phyloP scores from a whole-genome alignment of 2,113 vertebrate species.

The Eulemur rufifrons region DNA sequence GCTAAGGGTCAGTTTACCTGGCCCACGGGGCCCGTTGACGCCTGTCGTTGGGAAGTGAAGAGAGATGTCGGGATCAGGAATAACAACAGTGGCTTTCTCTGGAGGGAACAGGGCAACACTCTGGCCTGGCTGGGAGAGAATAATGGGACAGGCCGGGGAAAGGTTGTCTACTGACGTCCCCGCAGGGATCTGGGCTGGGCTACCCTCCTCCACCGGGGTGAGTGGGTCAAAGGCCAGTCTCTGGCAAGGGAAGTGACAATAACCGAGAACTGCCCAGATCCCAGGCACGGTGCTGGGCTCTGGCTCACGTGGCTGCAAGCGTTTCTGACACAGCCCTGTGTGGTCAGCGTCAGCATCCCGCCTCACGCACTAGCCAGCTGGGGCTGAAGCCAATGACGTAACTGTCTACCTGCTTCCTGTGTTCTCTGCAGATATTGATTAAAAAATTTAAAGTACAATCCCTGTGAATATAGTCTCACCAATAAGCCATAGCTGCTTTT shows the following conservation, averaged over 20 bases:
- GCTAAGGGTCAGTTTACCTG: not conserved
- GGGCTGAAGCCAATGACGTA: not conserved
- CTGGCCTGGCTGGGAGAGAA: not conserved
- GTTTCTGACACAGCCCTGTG: not conserved
- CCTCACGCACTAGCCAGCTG: not conserved
- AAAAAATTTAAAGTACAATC: not conserved
- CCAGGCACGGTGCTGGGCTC: not conserved
- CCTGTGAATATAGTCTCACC: not conserved
- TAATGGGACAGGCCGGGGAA: not conserved
- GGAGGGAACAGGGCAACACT: not conserved
- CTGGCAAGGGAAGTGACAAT: accelerated
- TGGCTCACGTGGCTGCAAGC: accelerated
- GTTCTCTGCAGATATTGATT: not conserved
- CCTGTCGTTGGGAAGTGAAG: not conserved
- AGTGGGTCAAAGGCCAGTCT: not conserved
- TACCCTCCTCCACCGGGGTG: accelerated
- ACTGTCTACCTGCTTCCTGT: not conserved
- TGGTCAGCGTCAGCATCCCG: not conserved
- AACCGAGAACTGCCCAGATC: accelerated
- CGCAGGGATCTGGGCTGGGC: not conserved
- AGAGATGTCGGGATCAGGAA: not conserved
- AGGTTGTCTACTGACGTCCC: not conserved
- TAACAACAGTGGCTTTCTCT: not conserved
- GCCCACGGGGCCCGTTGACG: not conserved
- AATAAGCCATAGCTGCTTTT: not conserved